Evolutionary conservation across 2,797 vertebrate species (phyloP).

Genomic region (Brotula barbata): DNA sequence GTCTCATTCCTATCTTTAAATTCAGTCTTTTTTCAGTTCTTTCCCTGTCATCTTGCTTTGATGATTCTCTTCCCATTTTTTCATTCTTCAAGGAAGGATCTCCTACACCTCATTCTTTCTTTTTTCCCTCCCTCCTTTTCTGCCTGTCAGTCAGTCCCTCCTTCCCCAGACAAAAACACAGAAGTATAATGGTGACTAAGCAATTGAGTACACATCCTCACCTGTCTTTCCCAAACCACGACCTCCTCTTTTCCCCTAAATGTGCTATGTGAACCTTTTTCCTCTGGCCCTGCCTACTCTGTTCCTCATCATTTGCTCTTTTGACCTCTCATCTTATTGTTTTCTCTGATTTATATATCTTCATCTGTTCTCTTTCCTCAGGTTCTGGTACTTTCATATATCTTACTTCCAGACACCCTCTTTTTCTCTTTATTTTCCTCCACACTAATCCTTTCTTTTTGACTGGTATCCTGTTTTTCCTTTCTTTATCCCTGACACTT

Average conservation of each 20-base stretch:
- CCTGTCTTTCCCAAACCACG: constrained; percentile 54
- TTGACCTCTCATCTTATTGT: constrained; percentile 52
- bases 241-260: constrained; percentile 55
- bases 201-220: constrained; percentile 69
- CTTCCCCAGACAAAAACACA: constrained; percentile 70
- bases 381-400: neutral
- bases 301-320: constrained; percentile 48
- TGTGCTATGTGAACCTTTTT: constrained; percentile 50
- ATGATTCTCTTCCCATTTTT: constrained; percentile 54
- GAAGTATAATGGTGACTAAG: constrained; percentile 74
- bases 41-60: constrained; percentile 39
- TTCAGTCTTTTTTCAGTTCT: constrained; percentile 13
- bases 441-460: neutral
- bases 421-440: neutral
- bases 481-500: neutral
- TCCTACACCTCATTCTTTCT: constrained; percentile 55
- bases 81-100: constrained; percentile 46
- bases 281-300: constrained; percentile 40
- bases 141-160: constrained; percentile 69
- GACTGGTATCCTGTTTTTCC: constrained; percentile 14
- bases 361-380: constrained; percentile 19
- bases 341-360: constrained; percentile 56
- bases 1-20: constrained; percentile 4
- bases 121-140: constrained; percentile 42
- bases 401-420: neutral